Conservation (phyloP, 2,888 invertebrate species). For the Tachystola acroxantha region DNA sequence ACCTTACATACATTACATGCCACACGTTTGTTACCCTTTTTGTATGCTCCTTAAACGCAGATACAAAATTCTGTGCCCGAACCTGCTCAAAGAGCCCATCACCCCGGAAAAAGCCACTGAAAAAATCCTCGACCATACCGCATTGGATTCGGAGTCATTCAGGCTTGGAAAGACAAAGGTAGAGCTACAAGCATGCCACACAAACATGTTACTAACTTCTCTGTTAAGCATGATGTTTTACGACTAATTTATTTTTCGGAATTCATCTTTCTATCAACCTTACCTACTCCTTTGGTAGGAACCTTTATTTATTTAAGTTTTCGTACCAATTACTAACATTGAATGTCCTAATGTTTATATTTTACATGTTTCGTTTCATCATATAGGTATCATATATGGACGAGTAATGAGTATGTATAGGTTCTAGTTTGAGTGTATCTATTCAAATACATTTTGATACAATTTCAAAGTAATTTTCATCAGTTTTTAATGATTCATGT, state of each 20-base stretch:
- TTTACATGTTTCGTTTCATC: too few relatives aligned
- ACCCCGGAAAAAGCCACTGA: constrained; percentile 87
- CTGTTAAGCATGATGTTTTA: constrained; percentile 12
- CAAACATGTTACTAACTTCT: constrained; percentile 34
- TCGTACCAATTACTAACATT: not conserved
- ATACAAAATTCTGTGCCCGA: constrained; percentile 99
- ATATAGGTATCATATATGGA: too few relatives aligned
- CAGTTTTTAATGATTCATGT: not conserved
- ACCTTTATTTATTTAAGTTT: too few relatives aligned
- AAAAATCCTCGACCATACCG: constrained; percentile 89
- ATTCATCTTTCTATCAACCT: too few relatives aligned
- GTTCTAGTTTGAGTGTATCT: too few relatives aligned
- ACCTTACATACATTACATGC: constrained; percentile 26
- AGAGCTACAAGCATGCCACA: constrained; percentile 55
- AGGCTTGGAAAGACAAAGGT: constrained; percentile 98
- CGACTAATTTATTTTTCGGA: not conserved
- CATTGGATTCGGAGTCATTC: constrained; percentile 95
- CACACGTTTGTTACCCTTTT: constrained; percentile 46
- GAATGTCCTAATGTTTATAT: not conserved
- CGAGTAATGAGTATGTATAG: too few relatives aligned
- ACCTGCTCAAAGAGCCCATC: constrained; percentile 85
- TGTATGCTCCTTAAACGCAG: constrained; percentile 82
- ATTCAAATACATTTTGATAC: too few relatives aligned
- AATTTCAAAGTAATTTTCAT: not conserved
- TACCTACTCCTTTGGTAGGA: too few relatives aligned